Evolutionary conservation across 2,888 invertebrate genomes (phyloP), one percentile per base, ranked within the genome.

Genomic region (Nomada goodeniana): DNA sequence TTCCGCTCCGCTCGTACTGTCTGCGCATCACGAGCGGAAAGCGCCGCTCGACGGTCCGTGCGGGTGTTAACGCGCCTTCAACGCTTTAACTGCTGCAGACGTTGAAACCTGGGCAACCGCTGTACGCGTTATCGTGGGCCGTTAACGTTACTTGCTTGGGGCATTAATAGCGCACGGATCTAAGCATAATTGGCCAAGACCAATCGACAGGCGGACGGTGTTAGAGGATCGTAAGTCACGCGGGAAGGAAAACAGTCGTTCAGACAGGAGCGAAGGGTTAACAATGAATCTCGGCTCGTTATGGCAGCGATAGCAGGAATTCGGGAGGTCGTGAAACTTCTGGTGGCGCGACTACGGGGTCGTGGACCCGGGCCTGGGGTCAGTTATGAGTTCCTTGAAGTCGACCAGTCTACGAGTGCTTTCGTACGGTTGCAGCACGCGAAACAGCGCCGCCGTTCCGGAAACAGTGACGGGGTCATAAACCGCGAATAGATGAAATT

Each of bases 401-500:
- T 59, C 53, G 63, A 47, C 13, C 55, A 55, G 80, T 76, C 75
- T 61, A 73, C 78, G 80, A 68, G 78, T 72, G 75, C 72, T 76
- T 67, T 77, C 53, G 61, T 20, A 68, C 50, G 18, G 2, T 2
- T 11, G 42, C 64, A 42, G 29, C 61, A 69, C 50, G 71, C 63
- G 78, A 86, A 86, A 69, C 79, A 64, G 52, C 29, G 7, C 13
- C 83, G 83, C 88, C 86, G 86, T 86, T 76, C 82, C 82, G 57
- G 36, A 57, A 67, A 57, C 65, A 71, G n/a, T 18, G 64, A 75
- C 60, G 72, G 42, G 80, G 83, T 83, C 82, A 80, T 88, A 88
- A 89, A 88, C 82, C 75, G 85, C 80, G 89, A 70, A 84, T 84
- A 85, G 85, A 68, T 70, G 82, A 87, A 88, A 88, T 88, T 89